Percentiles rank a stretch among this genome's conserved stretches.
Evolutionary conservation across 2,113 vertebrate genomes (phyloP).

Genomic region (Ahaetulla prasina): DNA sequence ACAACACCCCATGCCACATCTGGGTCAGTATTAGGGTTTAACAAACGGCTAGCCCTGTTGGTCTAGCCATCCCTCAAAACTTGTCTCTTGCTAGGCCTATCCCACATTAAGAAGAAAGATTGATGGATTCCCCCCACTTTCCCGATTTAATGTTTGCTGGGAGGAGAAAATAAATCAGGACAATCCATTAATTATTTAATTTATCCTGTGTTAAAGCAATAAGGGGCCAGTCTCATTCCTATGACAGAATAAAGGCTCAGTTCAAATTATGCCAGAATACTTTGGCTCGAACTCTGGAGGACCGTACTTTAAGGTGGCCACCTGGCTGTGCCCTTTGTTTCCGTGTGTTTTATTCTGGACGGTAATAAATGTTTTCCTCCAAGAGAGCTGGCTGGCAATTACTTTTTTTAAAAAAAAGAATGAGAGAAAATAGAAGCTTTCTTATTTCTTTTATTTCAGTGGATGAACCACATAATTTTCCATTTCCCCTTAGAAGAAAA

Average conservation of each 20-base stretch:
- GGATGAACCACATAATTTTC: conserved; percentile 59
- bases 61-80: not conserved
- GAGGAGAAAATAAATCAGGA: not conserved
- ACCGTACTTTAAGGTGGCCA: not conserved
- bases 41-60: not conserved
- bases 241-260: not conserved
- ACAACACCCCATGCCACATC: not conserved
- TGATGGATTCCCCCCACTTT: not conserved
- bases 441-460: conserved; percentile 43
- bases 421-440: conserved; percentile 45
- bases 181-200: not conserved
- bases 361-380: not conserved
- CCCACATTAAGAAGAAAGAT: not conserved
- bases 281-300: not conserved
- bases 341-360: conserved; percentile 15
- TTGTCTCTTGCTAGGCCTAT: not conserved
- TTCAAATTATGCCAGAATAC: not conserved
- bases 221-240: not conserved
- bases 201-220: not conserved
- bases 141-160: not conserved
- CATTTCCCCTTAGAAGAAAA: conserved; percentile 59
- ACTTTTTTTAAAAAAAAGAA: conserved; percentile 33
- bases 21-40: not conserved
- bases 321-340: not conserved
- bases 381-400: conserved; percentile 29